These are phyloP conservation scores for Argyra leucocephala DNA, from an alignment of 2,888 invertebrate species.

Conservation along the genomic window DNA sequence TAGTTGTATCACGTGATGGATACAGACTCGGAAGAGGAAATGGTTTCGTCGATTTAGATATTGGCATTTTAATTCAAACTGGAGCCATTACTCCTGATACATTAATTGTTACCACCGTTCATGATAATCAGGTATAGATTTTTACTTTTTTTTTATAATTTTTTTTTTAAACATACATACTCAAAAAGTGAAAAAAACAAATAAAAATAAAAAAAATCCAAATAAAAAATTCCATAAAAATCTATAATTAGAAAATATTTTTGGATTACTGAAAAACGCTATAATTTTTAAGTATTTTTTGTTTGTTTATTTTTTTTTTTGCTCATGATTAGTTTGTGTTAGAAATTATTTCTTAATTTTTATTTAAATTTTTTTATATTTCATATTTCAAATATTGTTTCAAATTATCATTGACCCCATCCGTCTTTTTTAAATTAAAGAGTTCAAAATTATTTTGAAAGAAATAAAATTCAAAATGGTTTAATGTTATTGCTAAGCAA, in stretches of 20 bases:
- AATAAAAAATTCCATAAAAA: not conserved
- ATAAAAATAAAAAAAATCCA: not conserved
- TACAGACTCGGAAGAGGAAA: slow-evolving; percentile 79
- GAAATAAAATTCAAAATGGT: too few species aligned
- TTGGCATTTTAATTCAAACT: slow-evolving; percentile 69
- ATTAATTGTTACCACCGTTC: slow-evolving; percentile 68
- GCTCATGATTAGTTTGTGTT: too few species aligned
- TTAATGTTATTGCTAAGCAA: too few species aligned
- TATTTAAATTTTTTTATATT: too few species aligned
- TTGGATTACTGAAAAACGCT: not conserved
- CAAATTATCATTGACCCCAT: too few species aligned
- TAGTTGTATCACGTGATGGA: slow-evolving; percentile 74
- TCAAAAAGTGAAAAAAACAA: not conserved
- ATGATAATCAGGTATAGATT: slow-evolving; percentile 63
- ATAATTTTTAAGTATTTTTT: not conserved
- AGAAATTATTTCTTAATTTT: too few species aligned
- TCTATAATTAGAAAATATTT: too few species aligned
- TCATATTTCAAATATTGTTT: too few species aligned
- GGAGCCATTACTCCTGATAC: slow-evolving; percentile 66
- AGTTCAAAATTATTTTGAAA: too few species aligned
- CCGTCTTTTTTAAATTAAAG: too few species aligned
- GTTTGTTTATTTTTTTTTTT: too few species aligned
- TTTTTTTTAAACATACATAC: slow-evolving; percentile 18
- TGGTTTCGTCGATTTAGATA: slow-evolving; percentile 79
- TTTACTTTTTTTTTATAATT: slow-evolving; percentile 18